Base-by-base conservation (phyloP, 2,888 invertebrate species). In the Agapetus fuscipes region DNA sequence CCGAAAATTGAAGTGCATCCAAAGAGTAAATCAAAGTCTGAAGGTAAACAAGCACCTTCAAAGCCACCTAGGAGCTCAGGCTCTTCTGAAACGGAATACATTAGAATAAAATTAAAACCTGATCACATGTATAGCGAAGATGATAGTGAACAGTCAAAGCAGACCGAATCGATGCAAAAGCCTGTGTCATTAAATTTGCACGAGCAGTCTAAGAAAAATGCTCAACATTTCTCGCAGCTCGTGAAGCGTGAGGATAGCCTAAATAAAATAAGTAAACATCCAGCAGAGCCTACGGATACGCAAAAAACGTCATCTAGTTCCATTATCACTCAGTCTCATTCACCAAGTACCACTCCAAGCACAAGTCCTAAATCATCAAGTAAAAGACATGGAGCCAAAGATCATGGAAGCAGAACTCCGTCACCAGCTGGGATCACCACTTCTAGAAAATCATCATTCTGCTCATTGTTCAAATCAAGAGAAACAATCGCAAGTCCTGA, bases 401-500 rank as follows among this genome's bases (percentile, higher is more conserved):
- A 58, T 30, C 39, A 48, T 3, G 58, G 54, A 17, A 64, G 64
- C 45, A 60, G 74, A 17, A 72, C 76, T 1, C 85, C 86, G 1
- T 86, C 87, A 2, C 85, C 86, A 1, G 70, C 74, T 1, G 74
- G 74, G 1, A 64, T 64, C 0, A 71, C 74, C 0, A 69, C 76
- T 1, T 85, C 86, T 0, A 71, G 87, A 26, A 84, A 85, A 58
- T 85, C 83, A 51, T 87, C 86, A 20, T 85, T 87, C 55, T 80
- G 83, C 41, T 85, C 85, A 3, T 60, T 88, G 29, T 88, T 88
- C 54, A 79, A 81, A 57, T 79, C 83, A 48, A 78, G 78, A 50
- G 82, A 78, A 52, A 72, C 72, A 13, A 72, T 74, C 41, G 70
- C 73, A 13, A 79, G 76, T 41, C 77, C 77, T 1, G 78, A 78